Percentiles rank a stretch among this genome's conserved stretches.
Conservation (phyloP, 2,888 invertebrate genomes). For the Nephrotoma guestfalica region DNA sequence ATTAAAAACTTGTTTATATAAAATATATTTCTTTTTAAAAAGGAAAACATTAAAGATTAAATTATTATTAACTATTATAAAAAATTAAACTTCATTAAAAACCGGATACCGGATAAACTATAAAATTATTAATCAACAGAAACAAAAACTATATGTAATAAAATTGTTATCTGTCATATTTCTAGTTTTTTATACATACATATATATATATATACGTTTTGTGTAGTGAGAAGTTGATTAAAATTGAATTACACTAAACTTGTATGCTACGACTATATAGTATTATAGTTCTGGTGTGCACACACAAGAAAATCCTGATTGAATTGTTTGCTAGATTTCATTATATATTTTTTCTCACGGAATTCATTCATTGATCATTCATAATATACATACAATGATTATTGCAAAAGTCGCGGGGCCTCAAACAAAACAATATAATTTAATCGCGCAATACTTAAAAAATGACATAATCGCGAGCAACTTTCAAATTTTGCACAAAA, state of each 20-base stretch:
- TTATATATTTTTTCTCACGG: not conserved
- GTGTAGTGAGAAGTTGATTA: not conserved
- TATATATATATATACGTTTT: not conserved
- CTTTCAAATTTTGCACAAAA: not conserved
- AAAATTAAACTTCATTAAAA: not conserved
- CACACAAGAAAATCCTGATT: not conserved
- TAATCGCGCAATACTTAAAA: not conserved
- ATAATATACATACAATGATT: not conserved
- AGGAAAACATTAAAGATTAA: not conserved
- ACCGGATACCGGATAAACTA: not conserved
- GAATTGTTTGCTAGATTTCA: not conserved
- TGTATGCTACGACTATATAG: no score
- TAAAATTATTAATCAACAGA: not conserved
- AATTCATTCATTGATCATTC: not conserved
- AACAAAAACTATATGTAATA: not conserved
- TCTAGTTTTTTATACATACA: not conserved
- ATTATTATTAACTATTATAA: not conserved
- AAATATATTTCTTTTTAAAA: not conserved
- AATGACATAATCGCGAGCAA: not conserved
- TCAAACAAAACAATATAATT: not conserved
- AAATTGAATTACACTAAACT: not conserved
- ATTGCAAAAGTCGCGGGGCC: not conserved
- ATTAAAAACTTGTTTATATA: not conserved
- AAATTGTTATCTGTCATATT: not conserved
- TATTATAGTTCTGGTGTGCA: not conserved